phyloP scores from a whole-genome alignment of 2,888 invertebrate genomes.

The Crepidodera aurea region DNA sequence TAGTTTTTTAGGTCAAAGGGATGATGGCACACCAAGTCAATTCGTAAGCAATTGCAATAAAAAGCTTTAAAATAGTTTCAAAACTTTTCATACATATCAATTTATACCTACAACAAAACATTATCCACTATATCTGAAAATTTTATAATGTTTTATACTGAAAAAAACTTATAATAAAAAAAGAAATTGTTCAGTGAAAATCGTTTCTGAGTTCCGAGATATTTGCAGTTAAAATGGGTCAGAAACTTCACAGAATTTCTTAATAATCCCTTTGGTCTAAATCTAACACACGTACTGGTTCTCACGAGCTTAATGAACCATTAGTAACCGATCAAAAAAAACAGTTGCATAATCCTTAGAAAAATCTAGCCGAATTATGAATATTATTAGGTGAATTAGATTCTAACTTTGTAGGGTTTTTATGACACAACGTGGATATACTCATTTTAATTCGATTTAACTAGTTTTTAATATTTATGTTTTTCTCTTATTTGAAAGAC shows the following conservation, averaged over 20 bases:
- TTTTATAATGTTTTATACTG: too few relatives aligned
- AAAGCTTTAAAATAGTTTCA: slow-evolving; percentile 10
- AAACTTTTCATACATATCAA: slow-evolving; percentile 17
- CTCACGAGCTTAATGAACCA: neutral
- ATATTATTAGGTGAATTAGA: slow-evolving; percentile 17
- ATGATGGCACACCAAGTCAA: slow-evolving; percentile 10
- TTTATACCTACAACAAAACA: neutral
- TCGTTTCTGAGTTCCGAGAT: too few relatives aligned
- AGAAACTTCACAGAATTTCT: neutral
- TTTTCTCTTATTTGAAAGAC: slow-evolving; percentile 20
- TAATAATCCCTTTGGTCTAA: slow-evolving; percentile 24
- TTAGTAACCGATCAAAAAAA: neutral
- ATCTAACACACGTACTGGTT: neutral
- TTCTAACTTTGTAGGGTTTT: slow-evolving; percentile 6
- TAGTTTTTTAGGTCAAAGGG: slow-evolving; percentile 16
- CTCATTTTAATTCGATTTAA: slow-evolving; percentile 17
- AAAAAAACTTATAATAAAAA: too few relatives aligned
- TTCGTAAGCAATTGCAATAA: slow-evolving; percentile 2
- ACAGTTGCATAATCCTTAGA: neutral
- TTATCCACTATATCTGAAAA: too few relatives aligned
- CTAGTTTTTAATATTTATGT: slow-evolving; percentile 1
- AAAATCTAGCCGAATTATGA: slow-evolving; percentile 20
- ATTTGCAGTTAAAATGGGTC: too few relatives aligned
- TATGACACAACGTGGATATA: slow-evolving; percentile 12
- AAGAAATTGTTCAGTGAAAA: too few relatives aligned